phyloP scores from a whole-genome alignment of 2,113 vertebrate genomes.

The Turnix velox region DNA sequence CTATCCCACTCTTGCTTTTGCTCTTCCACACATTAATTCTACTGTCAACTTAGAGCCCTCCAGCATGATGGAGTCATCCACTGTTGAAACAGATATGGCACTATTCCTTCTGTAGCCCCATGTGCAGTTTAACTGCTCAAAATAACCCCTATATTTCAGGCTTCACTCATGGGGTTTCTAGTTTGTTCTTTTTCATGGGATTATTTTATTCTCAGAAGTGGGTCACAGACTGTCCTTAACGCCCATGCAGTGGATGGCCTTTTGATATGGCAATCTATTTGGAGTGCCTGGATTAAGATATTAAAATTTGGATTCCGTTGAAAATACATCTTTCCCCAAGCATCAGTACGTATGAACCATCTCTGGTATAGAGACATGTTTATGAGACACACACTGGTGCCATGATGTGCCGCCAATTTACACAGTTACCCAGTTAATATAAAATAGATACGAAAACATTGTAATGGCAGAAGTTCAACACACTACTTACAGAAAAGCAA shows the following conservation, averaged over 20 bases:
- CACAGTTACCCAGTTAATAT: rapidly evolving
- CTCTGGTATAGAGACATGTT: rapidly evolving
- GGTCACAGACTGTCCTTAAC: neutral
- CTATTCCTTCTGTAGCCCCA: neutral
- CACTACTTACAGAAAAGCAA: neutral
- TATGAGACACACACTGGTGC: rapidly evolving
- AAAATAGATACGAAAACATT: neutral
- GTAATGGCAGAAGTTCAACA: neutral
- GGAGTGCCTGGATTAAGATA: neutral
- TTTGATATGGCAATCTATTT: neutral
- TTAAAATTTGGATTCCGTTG: neutral
- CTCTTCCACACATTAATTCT: neutral
- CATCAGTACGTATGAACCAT: neutral
- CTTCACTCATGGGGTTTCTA: neutral
- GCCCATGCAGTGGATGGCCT: neutral
- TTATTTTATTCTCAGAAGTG: neutral
- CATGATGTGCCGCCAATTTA: too few species aligned
- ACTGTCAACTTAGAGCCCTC: neutral
- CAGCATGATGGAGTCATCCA: neutral
- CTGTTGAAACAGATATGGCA: neutral
- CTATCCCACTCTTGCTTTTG: neutral
- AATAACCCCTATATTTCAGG: neutral
- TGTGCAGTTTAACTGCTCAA: neutral
- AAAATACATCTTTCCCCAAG: neutral
- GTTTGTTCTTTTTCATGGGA: neutral